Evolutionary conservation across 2,797 vertebrate species (phyloP).

Genomic region (Threskiornis aethiopicus): DNA sequence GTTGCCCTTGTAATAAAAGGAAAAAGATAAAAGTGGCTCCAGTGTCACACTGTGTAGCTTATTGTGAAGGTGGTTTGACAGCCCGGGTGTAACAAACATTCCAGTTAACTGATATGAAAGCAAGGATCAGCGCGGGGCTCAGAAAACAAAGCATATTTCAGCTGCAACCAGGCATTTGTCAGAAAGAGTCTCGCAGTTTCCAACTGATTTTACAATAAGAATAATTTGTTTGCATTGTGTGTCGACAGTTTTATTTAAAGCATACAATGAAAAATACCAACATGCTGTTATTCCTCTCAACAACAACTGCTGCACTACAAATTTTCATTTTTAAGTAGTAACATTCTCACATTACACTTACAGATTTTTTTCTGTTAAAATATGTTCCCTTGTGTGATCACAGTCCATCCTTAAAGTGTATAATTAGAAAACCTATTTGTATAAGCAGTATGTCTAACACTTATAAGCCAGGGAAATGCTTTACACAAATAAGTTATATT

Average conservation of each 20-base stretch:
- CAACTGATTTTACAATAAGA: neutral
- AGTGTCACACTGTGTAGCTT: neutral
- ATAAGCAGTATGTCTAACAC: neutral
- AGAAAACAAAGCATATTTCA: slow-evolving; percentile 42
- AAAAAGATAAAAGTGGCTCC: neutral
- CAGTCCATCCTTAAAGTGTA: slow-evolving; percentile 3
- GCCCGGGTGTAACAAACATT: slow-evolving; percentile 1
- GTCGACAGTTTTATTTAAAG: slow-evolving; percentile 28
- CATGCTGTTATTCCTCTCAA: neutral
- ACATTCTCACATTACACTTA: slow-evolving; percentile 4
- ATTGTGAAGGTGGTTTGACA: slow-evolving; percentile 4
- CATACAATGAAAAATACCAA: slow-evolving; percentile 9
- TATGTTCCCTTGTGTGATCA: slow-evolving; percentile 56
- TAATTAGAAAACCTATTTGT: slow-evolving; percentile 4
- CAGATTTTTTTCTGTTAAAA: slow-evolving; percentile 1
- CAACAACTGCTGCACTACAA: neutral
- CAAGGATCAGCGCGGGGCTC: neutral
- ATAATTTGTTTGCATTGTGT: neutral
- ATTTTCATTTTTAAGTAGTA: neutral
- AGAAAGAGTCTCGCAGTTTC: neutral
- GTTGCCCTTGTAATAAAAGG: slow-evolving; percentile 19
- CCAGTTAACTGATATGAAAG: neutral
- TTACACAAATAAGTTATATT: neutral
- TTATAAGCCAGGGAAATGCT: neutral
- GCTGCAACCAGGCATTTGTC: neutral